Percentiles rank a stretch among this genome's conserved stretches.
Conservation (phyloP, 2,113 vertebrate genomes). For the Equus przewalskii region DNA sequence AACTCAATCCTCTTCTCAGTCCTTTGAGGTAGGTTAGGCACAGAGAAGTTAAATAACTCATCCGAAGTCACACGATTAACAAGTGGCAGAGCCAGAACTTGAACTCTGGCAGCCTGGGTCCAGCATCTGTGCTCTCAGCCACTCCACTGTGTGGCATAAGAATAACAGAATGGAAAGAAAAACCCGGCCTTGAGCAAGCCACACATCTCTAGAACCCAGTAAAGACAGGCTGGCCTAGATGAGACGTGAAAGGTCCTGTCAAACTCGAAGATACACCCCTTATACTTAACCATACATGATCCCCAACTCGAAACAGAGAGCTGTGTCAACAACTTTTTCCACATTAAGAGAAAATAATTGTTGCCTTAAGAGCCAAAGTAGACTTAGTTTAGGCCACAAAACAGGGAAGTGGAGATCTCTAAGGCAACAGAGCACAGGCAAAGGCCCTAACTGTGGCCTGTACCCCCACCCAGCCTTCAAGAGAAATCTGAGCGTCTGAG, state of each 20-base stretch:
- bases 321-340: background rate
- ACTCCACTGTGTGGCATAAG: background rate
- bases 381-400: slow-evolving; percentile 75
- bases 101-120: background rate
- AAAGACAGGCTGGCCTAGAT: background rate
- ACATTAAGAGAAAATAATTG: slow-evolving; percentile 60
- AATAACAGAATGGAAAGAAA: background rate
- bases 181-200: background rate
- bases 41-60: background rate
- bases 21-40: background rate
- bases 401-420: slow-evolving; percentile 15
- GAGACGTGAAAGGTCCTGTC: background rate
- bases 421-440: slow-evolving; percentile 56
- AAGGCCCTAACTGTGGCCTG: background rate
- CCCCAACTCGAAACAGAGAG: background rate
- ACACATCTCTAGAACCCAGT: background rate
- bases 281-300: background rate
- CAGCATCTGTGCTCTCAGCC: background rate
- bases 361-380: slow-evolving; percentile 39
- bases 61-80: background rate
- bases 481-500: background rate
- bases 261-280: background rate
- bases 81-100: background rate
- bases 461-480: too few species aligned
- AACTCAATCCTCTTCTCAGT: background rate